Evolutionary conservation across 2,888 invertebrate genomes (phyloP).

Genomic region (Athalia rosae): DNA sequence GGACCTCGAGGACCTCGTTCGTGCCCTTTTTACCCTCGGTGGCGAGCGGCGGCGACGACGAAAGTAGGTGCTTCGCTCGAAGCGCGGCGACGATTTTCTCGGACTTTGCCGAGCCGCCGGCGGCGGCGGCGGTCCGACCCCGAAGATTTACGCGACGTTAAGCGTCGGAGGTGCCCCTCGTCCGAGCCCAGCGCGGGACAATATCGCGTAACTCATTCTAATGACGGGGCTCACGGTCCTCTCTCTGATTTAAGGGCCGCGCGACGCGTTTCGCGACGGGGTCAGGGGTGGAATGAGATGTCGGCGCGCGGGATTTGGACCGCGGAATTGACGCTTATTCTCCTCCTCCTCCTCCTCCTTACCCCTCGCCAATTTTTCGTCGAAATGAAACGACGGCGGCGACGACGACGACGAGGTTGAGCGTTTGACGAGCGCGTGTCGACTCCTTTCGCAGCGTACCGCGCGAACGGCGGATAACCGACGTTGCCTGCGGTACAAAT

Average conservation of each 20-base stretch:
- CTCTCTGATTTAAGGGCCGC: slow-evolving; percentile 58
- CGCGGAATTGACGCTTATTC: too few relatives aligned
- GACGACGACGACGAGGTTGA: neutral
- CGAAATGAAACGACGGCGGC: neutral
- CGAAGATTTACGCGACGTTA: slow-evolving; percentile 24
- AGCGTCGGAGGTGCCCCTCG: slow-evolving; percentile 32
- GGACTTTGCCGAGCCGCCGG: neutral
- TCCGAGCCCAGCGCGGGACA: slow-evolving; percentile 26
- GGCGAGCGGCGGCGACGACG: neutral
- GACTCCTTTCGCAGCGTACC: slow-evolving; percentile 32
- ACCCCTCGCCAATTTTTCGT: neutral
- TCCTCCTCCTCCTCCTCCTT: too few relatives aligned
- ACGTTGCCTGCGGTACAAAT: slow-evolving; percentile 35
- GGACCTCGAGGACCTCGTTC: too few relatives aligned
- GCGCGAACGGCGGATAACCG: slow-evolving; percentile 22
- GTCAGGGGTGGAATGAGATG: slow-evolving; percentile 59
- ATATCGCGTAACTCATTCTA: slow-evolving; percentile 42
- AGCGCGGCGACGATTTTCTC: neutral
- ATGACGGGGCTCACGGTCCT: slow-evolving; percentile 37
- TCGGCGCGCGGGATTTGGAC: neutral
- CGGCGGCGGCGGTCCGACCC: neutral
- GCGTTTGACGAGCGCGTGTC: slow-evolving; percentile 13
- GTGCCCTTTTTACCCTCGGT: too few relatives aligned
- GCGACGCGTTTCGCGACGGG: slow-evolving; percentile 41
- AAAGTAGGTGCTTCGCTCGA: neutral